Percentiles rank a stretch among this genome's conserved stretches.
Conservation (phyloP, 2,888 invertebrate species). For the Nudaria mundana region DNA sequence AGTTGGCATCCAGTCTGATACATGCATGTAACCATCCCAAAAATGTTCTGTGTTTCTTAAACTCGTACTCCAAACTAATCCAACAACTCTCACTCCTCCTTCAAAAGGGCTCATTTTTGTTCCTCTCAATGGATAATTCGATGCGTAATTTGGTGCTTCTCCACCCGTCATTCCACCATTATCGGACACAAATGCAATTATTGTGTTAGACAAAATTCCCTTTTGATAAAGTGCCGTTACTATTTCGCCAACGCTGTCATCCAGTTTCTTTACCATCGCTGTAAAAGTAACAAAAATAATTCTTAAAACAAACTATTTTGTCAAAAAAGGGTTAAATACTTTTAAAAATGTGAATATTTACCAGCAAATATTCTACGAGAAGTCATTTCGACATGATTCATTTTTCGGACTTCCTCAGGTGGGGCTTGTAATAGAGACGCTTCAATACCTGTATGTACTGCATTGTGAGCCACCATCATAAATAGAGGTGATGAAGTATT, state of each 20-base stretch:
- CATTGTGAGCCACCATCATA: constrained; percentile 89
- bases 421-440: constrained; percentile 88
- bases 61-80: constrained; percentile 84
- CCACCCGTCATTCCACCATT: constrained; percentile 92
- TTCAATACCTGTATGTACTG: constrained; percentile 88
- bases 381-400: constrained; percentile 85
- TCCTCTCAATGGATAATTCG: constrained; percentile 90
- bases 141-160: constrained; percentile 85
- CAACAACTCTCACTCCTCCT: constrained; percentile 89
- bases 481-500: constrained; percentile 85
- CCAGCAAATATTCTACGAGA: constrained; percentile 88
- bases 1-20: constrained; percentile 92
- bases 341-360: constrained; percentile 43
- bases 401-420: constrained; percentile 83
- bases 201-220: constrained; percentile 88
- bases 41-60: constrained; percentile 60
- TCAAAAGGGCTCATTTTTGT: constrained; percentile 90
- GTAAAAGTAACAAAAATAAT: constrained; percentile 25
- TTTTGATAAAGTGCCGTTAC: constrained; percentile 84
- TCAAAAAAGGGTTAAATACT: not conserved
- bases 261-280: constrained; percentile 93
- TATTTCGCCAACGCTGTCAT: constrained; percentile 91
- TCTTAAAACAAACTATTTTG: not conserved
- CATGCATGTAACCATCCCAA: constrained; percentile 84
- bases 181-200: constrained; percentile 93